Evolutionary conservation across 2,113 vertebrate species (phyloP).

Genomic region (Rallus limicola): DNA sequence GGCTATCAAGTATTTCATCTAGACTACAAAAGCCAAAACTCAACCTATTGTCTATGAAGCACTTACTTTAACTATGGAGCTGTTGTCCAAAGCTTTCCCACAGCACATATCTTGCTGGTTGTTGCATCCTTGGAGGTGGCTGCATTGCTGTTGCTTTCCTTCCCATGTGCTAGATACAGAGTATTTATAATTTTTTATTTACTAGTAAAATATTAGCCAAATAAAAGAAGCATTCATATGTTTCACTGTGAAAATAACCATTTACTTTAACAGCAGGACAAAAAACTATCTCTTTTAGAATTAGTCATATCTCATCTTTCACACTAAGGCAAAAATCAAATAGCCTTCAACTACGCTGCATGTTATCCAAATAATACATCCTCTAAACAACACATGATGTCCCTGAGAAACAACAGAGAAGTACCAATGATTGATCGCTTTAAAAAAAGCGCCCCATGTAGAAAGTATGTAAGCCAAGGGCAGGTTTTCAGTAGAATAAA

Average conservation of each 20-base stretch:
- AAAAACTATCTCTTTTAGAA: neutral
- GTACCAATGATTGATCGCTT: neutral
- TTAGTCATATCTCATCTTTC: neutral
- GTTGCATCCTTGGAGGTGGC: neutral
- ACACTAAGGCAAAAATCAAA: neutral
- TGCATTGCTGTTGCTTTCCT: neutral
- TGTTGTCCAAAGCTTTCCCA: neutral
- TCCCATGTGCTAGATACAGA: neutral
- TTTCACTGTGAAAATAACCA: neutral
- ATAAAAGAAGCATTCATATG: neutral
- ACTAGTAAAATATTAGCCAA: neutral
- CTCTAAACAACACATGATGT: neutral
- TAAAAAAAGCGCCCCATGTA: neutral
- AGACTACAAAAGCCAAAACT: neutral
- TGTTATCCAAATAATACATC: rapidly evolving
- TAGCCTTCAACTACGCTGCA: neutral
- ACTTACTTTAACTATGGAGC: neutral
- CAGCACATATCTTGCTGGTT: neutral
- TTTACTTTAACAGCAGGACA: neutral
- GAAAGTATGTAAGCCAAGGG: neutral
- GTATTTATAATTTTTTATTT: neutral
- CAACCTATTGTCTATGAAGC: rapidly evolving
- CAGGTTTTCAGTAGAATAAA: neutral
- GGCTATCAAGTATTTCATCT: neutral
- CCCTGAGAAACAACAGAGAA: neutral